Evolutionary conservation across 2,113 vertebrate genomes (phyloP), one percentile per base, ranked within the genome.

Genomic region (Steatornis caripensis): DNA sequence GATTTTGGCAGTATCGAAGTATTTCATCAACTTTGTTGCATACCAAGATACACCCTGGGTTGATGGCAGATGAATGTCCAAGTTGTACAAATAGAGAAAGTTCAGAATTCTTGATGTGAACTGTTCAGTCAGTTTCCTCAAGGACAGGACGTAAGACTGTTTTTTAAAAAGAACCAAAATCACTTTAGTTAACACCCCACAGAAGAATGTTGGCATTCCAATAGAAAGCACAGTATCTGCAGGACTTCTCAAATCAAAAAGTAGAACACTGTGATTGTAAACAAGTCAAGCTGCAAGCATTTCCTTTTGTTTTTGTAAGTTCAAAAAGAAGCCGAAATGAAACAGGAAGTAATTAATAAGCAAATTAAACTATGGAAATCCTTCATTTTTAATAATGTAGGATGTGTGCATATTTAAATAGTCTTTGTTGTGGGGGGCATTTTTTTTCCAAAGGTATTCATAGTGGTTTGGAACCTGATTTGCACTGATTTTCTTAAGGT

Each of bases 141-240:
- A 78, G 30, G 23, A 46, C 19, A 51, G 39, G 36, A 53, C 3
- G 89, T 81, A 4, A 66, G 37, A 21, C 15, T 84, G 14, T 18
- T 46, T 37, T 76, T 36, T 58, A 26, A 19, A 30, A 36, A 36
- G 11, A 48, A 45, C 15, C 15, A 36, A 27, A 53, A 12, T 6
- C 3, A 12, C 23, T 84, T 92, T 29, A 71, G 91, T 93, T 78
- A 75, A 94, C 87, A 92, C 80, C 91, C 93, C 19, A 41, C 30
- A 60, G 57, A 96, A 93, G 72, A 95, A 94, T 95, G 94, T 37
- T 94, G 84, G 53, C 51, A 55, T 84, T 95, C 39, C 39, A 71
- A 26, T 34, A 60, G 89, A 81, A 95, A 84, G 46, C 2, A 3
- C 39, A 66, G 9, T 36, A 49, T 90, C 60, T 81, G 37, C 45